Percentiles rank a stretch among this genome's conserved stretches.
Conservation (phyloP, 2,797 vertebrate species). For the Thaleichthys pacificus region DNA sequence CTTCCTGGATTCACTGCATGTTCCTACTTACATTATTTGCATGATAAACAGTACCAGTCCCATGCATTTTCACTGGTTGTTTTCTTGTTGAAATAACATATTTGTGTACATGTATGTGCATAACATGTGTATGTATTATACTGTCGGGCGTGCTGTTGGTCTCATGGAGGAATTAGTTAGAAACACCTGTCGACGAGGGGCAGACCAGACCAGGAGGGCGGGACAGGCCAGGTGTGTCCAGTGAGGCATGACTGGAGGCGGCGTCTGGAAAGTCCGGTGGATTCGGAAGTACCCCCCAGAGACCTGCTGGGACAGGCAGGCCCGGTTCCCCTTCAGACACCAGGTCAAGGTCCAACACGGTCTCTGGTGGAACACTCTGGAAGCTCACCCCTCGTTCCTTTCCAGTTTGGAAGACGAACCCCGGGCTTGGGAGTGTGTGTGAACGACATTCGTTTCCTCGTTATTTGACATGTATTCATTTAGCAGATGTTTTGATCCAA, state of each 20-base stretch:
- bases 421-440: too few relatives aligned
- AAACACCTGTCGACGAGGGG: conserved; percentile 24
- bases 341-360: not conserved
- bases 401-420: too few relatives aligned
- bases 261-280: conserved; percentile 77
- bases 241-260: conserved; percentile 37
- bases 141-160: not conserved
- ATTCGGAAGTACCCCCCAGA: conserved; percentile 60
- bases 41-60: not conserved
- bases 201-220: conserved; percentile 28
- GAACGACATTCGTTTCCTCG: too few relatives aligned
- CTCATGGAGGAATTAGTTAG: conserved; percentile 46
- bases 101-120: not conserved
- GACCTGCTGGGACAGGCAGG: conserved; percentile 33
- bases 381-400: too few relatives aligned
- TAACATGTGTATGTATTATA: not conserved
- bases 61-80: not conserved
- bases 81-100: not conserved
- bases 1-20: not conserved
- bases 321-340: not conserved
- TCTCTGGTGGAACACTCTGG: not conserved
- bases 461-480: too few relatives aligned
- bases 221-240: conserved; percentile 62
- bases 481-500: too few relatives aligned
- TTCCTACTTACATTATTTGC: not conserved